These are phyloP conservation scores for Solenopsis fugax DNA, from an alignment of 1,140 invertebrate species.

Conservation along the genomic window DNA sequence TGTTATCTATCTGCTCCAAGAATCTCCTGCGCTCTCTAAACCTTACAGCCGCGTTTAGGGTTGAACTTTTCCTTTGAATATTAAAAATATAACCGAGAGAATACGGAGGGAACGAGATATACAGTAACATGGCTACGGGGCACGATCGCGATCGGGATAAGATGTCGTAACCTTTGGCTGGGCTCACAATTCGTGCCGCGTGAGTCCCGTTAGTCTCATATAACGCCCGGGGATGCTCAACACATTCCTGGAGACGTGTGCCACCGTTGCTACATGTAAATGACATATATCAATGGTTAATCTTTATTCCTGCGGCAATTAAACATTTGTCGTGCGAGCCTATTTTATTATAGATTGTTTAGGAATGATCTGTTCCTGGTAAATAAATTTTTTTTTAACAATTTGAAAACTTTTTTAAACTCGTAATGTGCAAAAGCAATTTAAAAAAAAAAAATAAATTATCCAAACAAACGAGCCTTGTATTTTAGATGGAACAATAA, in stretches of 20 bases:
- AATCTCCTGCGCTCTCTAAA: slow-evolving; percentile 61
- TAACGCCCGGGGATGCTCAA: slow-evolving; percentile 51
- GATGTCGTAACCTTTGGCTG: slow-evolving; percentile 64
- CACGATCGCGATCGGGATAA: slow-evolving; percentile 64
- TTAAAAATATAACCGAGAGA: slow-evolving; percentile 38
- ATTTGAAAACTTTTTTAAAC: too few relatives aligned
- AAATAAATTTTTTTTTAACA: not conserved
- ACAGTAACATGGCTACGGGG: slow-evolving; percentile 21
- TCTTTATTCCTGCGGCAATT: slow-evolving; percentile 3
- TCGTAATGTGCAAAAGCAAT: too few relatives aligned
- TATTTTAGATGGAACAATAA: too few relatives aligned
- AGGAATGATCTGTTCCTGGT: not conserved
- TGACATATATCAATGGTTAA: not conserved
- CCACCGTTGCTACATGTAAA: not conserved
- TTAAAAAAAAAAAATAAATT: too few relatives aligned
- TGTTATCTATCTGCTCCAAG: slow-evolving; percentile 45
- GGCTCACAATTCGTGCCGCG: slow-evolving; percentile 35
- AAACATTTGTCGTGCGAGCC: not conserved
- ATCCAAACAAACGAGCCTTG: too few relatives aligned
- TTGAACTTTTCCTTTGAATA: slow-evolving; percentile 44
- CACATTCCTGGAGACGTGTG: slow-evolving; percentile 33
- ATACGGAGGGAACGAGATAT: slow-evolving; percentile 12
- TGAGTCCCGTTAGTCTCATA: slow-evolving; percentile 45
- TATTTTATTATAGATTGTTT: not conserved
- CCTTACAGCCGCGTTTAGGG: slow-evolving; percentile 58